phyloP scores from a whole-genome alignment of 2,888 invertebrate species.

The Stenodera caucasica region DNA sequence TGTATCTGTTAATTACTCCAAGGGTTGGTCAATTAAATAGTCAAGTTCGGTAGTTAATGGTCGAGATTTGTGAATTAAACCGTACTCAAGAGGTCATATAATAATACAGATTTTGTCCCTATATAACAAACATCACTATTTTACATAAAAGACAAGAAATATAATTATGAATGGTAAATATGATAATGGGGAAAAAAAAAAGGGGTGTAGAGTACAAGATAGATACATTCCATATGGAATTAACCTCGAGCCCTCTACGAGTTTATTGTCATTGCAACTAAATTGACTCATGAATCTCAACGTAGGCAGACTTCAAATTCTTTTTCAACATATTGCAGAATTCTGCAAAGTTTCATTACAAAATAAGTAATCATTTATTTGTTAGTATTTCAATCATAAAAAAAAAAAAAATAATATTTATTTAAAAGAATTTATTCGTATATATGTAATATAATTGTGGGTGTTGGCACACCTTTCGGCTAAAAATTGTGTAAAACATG shows the following conservation, averaged over 20 bases:
- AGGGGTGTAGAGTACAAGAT: background rate
- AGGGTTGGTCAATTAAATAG: conserved; percentile 46
- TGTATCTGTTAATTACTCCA: conserved; percentile 44
- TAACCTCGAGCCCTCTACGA: conserved; percentile 42
- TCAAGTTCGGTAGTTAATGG: conserved; percentile 39
- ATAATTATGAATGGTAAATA: conserved; percentile 19
- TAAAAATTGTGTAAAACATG: conserved; percentile 27
- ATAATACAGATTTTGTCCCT: conserved; percentile 33
- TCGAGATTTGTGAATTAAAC: conserved; percentile 43
- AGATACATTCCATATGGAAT: conserved; percentile 42
- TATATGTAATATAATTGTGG: conserved; percentile 16
- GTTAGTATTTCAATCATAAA: no score
- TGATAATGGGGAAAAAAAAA: conserved; percentile 17
- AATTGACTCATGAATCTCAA: conserved; percentile 54
- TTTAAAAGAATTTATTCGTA: no score
- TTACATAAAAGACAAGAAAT: conserved; percentile 23
- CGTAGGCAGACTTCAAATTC: no score
- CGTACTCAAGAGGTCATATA: conserved; percentile 39
- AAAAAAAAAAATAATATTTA: no score
- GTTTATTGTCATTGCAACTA: conserved; percentile 52
- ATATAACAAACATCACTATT: conserved; percentile 14
- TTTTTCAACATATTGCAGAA: no score
- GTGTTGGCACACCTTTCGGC: conserved; percentile 26
- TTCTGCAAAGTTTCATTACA: no score
- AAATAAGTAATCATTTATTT: no score